Base-by-base conservation (phyloP, 1,140 invertebrate species). In the Piezodorus guildinii region DNA sequence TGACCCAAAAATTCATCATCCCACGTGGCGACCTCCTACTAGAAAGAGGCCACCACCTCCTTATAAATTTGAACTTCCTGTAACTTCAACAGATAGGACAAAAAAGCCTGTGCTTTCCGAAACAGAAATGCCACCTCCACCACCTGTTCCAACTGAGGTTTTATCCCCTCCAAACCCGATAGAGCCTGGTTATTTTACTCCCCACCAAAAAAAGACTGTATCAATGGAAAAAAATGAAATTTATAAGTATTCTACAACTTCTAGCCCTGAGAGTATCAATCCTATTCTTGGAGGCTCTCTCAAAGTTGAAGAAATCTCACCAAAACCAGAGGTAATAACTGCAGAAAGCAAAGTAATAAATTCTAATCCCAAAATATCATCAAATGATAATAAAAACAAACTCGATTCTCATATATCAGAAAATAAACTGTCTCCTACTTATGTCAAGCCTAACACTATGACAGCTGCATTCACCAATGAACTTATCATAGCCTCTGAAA, bases 31-130 rank as follows among this genome's bases (percentile, higher is more conserved):
- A 10, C 45, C 21, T 23, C 60, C 65, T 25, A 46, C 52, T 19
- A 65, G 49, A 60, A 65, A 67, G 21, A 62, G 67, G 27, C 70
- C 66, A 61, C 56, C 56, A 21, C 70, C 71, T 51, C 73, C 73
- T 58, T 73, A 74, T 60, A 71, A 69, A 62, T 72, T 72, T 68
- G 72, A 73, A 68, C 62, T 66, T 16, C 43, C 45, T 12, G 30
- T 60, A n/a, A 62, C 64, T 60, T 61, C 63, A 16, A 46, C 56
- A 14, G 63, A 61, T 27, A 45, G 62, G 63, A 15, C 45, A 44
- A 51, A 34, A 9, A 63, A 58, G 25, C 54, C 45, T 10, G 14
- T 39, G 51, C 23, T 39, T 14, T 39, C 44, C 21, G 30, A 67
- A 64, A 70, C 54, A 62, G 66, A 62, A 30, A 45, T 30, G 23